Evolutionary conservation across 2,113 vertebrate genomes (phyloP), one percentile per base, ranked within the genome.

Genomic region (Calidris pygmaea): DNA sequence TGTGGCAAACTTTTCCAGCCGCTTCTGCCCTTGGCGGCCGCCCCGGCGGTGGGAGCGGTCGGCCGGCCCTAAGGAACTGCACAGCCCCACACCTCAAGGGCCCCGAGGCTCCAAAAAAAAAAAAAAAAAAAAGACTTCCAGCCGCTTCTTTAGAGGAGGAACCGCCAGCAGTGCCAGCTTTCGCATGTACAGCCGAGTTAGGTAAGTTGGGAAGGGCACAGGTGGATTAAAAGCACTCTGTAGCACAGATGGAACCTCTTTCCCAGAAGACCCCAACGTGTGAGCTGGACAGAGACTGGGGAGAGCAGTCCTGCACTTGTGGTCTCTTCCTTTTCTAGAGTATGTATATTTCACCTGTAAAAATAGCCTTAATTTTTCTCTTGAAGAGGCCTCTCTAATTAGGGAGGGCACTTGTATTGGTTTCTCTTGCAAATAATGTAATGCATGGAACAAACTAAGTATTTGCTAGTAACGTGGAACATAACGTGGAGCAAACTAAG

Each of bases 1-100:
- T 14, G 92, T 85, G 90, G 95, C 84, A 97, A 98, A 98, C 95
- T 98, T 98, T 47, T 47, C 63, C 81, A 68, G 93, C 91, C 59
- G 95, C 91, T 94, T 92, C 89, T 93, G 82, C 89, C 13, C 20
- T 47, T 50, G 62, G n/a, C 65, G 22, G 83, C 93, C 52, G 0
- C 76, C 91, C 83, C 72, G 3, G 58, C 10, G 50, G 48, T 74
- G 93, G 94, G 92, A 96, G 97, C 58, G 95, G 43, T 90, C 58
- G 94, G 19, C 95, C 75, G 94, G 23, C 95, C 75, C 1, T 6
- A 43, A 56, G 72, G 92, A 96, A 19, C 76, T 22, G 91, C 84
- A 29, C 5, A 89, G 56, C 70, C 60, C 43, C 47, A 15, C 68
- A 66, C 85, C 77, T 5, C 0, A 47, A 47, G 93, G 89, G 95